Evolutionary conservation across 2,113 vertebrate genomes (phyloP).

Genomic region (Andinoacara biseriatus): DNA sequence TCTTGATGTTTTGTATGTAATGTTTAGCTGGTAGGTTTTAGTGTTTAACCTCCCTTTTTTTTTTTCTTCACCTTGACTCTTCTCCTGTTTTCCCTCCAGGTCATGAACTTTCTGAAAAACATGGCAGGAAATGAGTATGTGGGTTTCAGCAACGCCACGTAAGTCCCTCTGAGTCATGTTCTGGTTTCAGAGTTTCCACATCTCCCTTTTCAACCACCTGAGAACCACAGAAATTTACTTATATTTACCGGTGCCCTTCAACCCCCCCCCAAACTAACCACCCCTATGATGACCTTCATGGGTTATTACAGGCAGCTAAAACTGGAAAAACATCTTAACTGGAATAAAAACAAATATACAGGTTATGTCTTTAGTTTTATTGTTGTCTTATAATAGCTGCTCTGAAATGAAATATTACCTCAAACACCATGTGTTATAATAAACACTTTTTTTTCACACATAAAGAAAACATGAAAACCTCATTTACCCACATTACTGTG

Average conservation of each 20-base stretch:
- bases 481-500: neutral
- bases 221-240: neutral
- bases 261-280: neutral
- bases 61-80: neutral
- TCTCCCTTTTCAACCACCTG: neutral
- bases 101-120: slow-evolving; percentile 96
- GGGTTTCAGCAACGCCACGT: slow-evolving; percentile 99
- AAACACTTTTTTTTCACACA: too few relatives aligned
- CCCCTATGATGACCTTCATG: neutral
- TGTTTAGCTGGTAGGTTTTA: neutral
- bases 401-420: too few relatives aligned
- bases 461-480: too few relatives aligned
- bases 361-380: too few relatives aligned
- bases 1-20: neutral
- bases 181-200: neutral
- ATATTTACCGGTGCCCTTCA: neutral
- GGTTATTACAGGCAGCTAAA: neutral
- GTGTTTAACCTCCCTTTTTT: neutral
- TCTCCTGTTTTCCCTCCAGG: slow-evolving; percentile 73
- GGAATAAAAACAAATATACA: neutral
- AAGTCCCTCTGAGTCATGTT: slow-evolving; percentile 72
- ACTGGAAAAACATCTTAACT: neutral
- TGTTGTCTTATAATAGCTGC: neutral
- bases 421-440: too few relatives aligned
- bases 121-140: slow-evolving; percentile 98